phyloP scores from a whole-genome alignment of 2,888 invertebrate species.

The Ophion ellenae region DNA sequence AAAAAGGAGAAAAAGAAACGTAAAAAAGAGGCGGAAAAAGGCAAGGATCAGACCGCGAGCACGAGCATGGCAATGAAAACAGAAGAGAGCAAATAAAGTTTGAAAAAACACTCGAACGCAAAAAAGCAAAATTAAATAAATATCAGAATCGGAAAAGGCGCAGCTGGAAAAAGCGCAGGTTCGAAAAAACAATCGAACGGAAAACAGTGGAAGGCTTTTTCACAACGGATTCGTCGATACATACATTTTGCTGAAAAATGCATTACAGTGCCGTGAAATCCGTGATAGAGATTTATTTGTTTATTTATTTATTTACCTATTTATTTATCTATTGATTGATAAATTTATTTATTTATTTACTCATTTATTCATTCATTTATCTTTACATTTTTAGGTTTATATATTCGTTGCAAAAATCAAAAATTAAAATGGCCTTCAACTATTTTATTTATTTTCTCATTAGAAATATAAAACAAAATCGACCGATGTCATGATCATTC shows the following conservation, averaged over 20 bases:
- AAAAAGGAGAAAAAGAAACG: constrained; percentile 39
- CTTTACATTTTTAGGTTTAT: neutral
- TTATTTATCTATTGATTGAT: neutral
- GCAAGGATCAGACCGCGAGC: constrained; percentile 1
- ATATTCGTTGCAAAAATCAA: neutral
- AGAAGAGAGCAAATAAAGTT: constrained; percentile 5
- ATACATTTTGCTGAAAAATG: constrained; percentile 16
- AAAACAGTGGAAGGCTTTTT: neutral
- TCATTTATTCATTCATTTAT: neutral
- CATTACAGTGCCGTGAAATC: neutral
- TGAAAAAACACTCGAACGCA: constrained; percentile 11
- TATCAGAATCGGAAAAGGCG: constrained; percentile 17
- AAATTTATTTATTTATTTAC: neutral
- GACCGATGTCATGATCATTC: too few species aligned
- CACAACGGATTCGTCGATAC: too few species aligned
- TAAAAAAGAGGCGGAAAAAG: constrained; percentile 6
- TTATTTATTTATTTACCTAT: constrained; percentile 6
- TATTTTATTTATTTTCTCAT: neutral
- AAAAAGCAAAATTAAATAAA: constrained; percentile 28
- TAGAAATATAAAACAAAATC: too few species aligned
- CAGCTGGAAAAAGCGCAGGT: neutral
- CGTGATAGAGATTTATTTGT: neutral
- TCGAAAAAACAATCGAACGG: neutral
- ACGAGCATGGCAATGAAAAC: constrained; percentile 35
- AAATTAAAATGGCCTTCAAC: neutral